Conservation (phyloP, 2,888 invertebrate species). For the Apotomis betuletana region DNA sequence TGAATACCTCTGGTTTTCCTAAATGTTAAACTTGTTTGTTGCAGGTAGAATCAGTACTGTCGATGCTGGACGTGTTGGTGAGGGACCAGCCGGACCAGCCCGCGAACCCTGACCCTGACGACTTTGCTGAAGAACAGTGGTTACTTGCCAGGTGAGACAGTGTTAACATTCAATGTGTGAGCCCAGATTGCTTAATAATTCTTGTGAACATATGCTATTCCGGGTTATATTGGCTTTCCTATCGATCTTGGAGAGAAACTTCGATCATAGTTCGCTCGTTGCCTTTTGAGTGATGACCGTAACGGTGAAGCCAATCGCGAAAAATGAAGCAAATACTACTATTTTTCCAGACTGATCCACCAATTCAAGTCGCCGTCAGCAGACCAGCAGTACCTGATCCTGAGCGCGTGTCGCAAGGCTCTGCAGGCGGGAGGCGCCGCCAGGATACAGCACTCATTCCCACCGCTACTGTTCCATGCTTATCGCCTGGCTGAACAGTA, state of each 20-base stretch:
- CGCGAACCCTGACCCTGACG: constrained; percentile 92
- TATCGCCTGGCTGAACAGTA: constrained; percentile 94
- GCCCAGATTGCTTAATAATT: too few species aligned
- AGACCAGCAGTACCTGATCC: constrained; percentile 95
- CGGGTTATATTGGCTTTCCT: too few species aligned
- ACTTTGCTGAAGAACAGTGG: constrained; percentile 98
- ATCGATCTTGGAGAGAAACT: too few species aligned
- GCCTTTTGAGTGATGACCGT: neutral
- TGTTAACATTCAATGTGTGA: neutral
- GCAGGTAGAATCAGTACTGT: constrained; percentile 89
- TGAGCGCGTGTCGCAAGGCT: constrained; percentile 94
- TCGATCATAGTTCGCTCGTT: too few species aligned
- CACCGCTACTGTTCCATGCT: constrained; percentile 97
- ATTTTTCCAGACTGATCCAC: constrained; percentile 87
- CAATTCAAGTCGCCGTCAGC: constrained; percentile 90
- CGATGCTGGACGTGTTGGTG: constrained; percentile 92
- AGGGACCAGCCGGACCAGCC: constrained; percentile 92
- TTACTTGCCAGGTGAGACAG: constrained; percentile 88
- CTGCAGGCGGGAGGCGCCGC: constrained; percentile 95
- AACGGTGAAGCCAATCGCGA: neutral
- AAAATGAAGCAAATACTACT: too few species aligned
- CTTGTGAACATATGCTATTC: too few species aligned
- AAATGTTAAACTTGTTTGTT: neutral
- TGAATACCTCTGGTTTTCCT: too few species aligned
- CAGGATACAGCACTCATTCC: constrained; percentile 95